Conservation (phyloP, 2,888 invertebrate genomes). For the Cyrtodaria siliqua region DNA sequence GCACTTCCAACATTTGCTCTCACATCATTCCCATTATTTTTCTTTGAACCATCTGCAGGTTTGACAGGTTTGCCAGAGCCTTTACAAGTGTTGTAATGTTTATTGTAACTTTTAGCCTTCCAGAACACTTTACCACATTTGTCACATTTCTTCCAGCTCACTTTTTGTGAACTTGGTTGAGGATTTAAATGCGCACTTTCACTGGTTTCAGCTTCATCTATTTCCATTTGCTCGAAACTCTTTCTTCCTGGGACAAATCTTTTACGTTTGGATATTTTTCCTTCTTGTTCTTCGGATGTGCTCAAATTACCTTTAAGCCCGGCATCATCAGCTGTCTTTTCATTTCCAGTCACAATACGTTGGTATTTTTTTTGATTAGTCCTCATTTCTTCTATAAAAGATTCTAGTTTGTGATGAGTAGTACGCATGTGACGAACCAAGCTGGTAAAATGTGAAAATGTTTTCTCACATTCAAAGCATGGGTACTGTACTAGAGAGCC, state of each 20-base stretch:
- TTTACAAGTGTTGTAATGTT: constrained; percentile 39
- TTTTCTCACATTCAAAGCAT: constrained; percentile 92
- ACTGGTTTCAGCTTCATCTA: too few species aligned
- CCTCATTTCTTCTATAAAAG: constrained; percentile 5
- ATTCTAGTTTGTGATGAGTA: constrained; percentile 35
- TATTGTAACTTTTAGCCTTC: constrained; percentile 39
- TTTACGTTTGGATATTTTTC: background rate
- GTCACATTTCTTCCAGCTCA: constrained; percentile 48
- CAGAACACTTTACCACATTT: constrained; percentile 50
- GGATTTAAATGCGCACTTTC: background rate
- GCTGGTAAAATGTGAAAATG: constrained; percentile 88
- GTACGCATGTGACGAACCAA: constrained; percentile 80
- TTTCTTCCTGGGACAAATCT: background rate
- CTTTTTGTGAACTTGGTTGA: background rate
- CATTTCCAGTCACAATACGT: background rate
- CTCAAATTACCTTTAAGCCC: background rate
- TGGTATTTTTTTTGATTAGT: background rate
- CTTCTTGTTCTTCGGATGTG: background rate
- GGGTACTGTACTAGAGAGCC: constrained; percentile 90
- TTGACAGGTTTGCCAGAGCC: constrained; percentile 3
- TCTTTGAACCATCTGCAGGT: background rate
- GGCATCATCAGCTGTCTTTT: background rate
- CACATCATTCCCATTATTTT: background rate
- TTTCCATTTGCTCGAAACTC: background rate
- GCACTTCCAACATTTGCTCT: background rate